Evolutionary conservation across 2,888 invertebrate genomes (phyloP).

Genomic region (Parthenolecanium corni): DNA sequence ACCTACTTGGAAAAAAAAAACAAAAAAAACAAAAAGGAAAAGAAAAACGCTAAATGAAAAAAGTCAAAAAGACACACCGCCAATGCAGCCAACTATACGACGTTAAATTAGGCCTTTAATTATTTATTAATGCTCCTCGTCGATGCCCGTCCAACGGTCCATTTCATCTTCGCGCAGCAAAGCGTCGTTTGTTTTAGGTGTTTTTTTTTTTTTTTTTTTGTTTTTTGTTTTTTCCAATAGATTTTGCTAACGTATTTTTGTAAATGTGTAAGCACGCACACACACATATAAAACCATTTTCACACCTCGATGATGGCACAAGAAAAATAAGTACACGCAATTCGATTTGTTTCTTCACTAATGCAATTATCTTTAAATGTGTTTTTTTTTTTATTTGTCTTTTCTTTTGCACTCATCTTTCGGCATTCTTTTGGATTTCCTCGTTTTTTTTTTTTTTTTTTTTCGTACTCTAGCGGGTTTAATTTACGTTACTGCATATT

Average conservation of each 20-base stretch:
- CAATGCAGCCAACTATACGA: conserved; percentile 23
- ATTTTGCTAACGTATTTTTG: not conserved
- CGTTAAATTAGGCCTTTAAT: conserved; percentile 26
- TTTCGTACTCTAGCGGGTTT: too few relatives aligned
- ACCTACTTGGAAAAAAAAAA: too few relatives aligned
- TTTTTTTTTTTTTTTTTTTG: not conserved
- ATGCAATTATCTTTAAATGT: conserved; percentile 18
- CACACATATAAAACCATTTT: conserved; percentile 20
- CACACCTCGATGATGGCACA: conserved; percentile 19
- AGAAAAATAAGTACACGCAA: conserved; percentile 11
- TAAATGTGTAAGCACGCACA: not conserved
- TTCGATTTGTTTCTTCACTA: conserved; percentile 23
- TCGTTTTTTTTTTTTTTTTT: too few relatives aligned
- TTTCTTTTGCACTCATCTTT: not conserved
- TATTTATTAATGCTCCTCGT: conserved; percentile 13
- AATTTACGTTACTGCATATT: too few relatives aligned
- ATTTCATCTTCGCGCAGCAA: not conserved
- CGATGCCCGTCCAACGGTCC: not conserved
- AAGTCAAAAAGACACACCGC: not conserved
- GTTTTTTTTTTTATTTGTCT: not conserved
- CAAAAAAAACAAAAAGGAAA: too few relatives aligned
- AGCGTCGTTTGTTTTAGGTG: too few relatives aligned
- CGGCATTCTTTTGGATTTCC: too few relatives aligned
- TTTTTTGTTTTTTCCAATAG: not conserved
- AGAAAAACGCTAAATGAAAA: too few relatives aligned